Conservation (phyloP, 2,797 vertebrate species). For the Scomberomorus guttatus region DNA sequence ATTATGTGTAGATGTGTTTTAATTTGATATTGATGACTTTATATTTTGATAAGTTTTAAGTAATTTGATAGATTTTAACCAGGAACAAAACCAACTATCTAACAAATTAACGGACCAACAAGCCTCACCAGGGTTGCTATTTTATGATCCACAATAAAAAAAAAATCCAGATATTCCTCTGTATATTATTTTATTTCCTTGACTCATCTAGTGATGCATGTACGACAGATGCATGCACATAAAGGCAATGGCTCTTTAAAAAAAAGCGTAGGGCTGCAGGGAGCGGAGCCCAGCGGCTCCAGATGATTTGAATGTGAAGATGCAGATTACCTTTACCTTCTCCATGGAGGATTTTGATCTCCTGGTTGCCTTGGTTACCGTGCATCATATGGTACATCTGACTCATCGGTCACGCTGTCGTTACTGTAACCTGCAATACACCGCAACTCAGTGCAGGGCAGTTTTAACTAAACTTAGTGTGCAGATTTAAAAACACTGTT, state of each 20-base stretch:
- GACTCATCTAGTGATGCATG: constrained; percentile 50
- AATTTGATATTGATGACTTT: constrained; percentile 66
- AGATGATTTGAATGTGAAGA: constrained; percentile 75
- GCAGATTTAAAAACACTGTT: neutral
- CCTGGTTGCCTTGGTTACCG: constrained; percentile 81
- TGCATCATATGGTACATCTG: constrained; percentile 53
- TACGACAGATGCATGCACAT: constrained; percentile 47
- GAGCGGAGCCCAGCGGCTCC: constrained; percentile 17
- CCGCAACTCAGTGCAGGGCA: constrained; percentile 18
- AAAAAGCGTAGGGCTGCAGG: constrained; percentile 29
- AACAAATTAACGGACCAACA: constrained; percentile 64
- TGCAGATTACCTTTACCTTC: constrained; percentile 83
- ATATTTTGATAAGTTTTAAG: constrained; percentile 62
- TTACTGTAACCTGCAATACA: constrained; percentile 3
- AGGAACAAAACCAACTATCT: constrained; percentile 46
- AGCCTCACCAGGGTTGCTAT: constrained; percentile 37
- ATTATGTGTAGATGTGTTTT: constrained; percentile 48
- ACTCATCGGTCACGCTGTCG: constrained; percentile 25
- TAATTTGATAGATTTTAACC: constrained; percentile 57
- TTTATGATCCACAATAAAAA: constrained; percentile 36
- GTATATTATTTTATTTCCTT: constrained; percentile 15
- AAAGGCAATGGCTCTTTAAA: constrained; percentile 28
- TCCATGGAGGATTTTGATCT: constrained; percentile 70
- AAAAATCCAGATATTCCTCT: constrained; percentile 11
- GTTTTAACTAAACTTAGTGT: neutral